Conservation (phyloP, 2,113 vertebrate genomes). For the Lethenteron camtschaticum region DNA sequence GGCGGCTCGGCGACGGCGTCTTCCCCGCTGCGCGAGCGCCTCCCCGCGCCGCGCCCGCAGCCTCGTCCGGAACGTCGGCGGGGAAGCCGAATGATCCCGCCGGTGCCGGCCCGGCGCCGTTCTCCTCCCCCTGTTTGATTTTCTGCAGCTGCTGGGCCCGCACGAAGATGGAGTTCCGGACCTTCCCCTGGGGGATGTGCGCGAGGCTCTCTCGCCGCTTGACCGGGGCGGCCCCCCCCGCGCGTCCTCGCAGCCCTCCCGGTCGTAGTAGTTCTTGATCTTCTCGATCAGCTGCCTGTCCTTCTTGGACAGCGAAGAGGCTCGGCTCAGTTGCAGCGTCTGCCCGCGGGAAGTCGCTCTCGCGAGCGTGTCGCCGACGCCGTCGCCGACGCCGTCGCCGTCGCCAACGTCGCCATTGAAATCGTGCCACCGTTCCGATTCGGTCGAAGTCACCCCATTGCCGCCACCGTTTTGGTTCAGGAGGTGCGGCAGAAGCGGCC, state of each 20-base stretch:
- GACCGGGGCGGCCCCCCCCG: background rate
- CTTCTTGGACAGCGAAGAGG: background rate
- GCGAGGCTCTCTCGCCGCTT: slow-evolving; percentile 4
- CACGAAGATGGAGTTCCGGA: slow-evolving; percentile 1
- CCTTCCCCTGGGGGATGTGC: background rate
- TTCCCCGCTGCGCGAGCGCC: too few relatives aligned
- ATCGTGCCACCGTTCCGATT: background rate
- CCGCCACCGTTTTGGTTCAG: background rate
- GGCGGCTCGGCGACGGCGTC: too few relatives aligned
- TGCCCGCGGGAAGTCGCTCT: background rate
- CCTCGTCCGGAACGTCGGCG: too few relatives aligned
- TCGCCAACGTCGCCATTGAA: background rate
- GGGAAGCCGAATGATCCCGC: too few relatives aligned
- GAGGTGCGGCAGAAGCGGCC: background rate
- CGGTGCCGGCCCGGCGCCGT: too few relatives aligned
- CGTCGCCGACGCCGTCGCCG: background rate
- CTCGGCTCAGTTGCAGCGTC: background rate
- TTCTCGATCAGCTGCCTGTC: slow-evolving; percentile 3
- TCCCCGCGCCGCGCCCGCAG: too few relatives aligned
- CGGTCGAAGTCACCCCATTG: background rate
- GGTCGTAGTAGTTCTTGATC: slow-evolving; percentile 1
- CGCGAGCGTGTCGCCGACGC: slow-evolving; percentile 1
- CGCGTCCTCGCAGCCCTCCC: background rate
- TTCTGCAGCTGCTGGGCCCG: background rate
- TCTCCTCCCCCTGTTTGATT: too few relatives aligned